Conservation (phyloP, 2,797 vertebrate species). For the Sardinella longiceps region DNA sequence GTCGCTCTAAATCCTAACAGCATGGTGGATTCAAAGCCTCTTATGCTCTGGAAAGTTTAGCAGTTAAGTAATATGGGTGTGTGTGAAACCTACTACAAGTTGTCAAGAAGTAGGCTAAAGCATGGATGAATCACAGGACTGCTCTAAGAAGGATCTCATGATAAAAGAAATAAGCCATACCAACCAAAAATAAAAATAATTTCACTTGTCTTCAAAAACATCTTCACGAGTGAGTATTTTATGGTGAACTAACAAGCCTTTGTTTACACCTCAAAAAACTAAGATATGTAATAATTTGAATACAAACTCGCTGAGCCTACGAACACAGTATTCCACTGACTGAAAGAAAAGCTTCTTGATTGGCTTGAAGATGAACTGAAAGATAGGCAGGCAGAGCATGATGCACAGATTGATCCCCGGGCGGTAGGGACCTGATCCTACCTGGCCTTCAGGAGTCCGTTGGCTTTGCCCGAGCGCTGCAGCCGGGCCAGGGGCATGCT, state of each 20-base stretch:
- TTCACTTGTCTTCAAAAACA: not conserved
- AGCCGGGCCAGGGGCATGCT: conserved; percentile 61
- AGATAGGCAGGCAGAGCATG: not conserved
- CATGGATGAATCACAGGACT: not conserved
- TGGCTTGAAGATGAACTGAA: not conserved
- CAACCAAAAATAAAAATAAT: not conserved
- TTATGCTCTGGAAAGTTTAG: conserved; percentile 59
- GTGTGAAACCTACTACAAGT: conserved; percentile 42
- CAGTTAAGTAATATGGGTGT: conserved; percentile 45
- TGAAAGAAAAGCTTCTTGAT: not conserved
- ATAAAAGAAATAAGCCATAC: not conserved
- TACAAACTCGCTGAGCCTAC: not conserved
- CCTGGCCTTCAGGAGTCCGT: conserved; percentile 68
- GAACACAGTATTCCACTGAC: not conserved
- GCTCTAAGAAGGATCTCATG: not conserved
- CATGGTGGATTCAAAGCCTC: conserved; percentile 66
- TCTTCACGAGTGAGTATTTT: not conserved
- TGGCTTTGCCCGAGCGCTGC: conserved; percentile 61
- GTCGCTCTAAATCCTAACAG: conserved; percentile 58
- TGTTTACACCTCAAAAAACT: not conserved
- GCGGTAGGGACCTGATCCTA: conserved; percentile 59
- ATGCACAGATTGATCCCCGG: not conserved
- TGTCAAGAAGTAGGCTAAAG: conserved; percentile 4
- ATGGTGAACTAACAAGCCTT: not conserved
- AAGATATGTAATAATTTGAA: not conserved